Evolutionary conservation across 2,797 vertebrate species (phyloP).

Genomic region (Stomatorhinus walkeri): DNA sequence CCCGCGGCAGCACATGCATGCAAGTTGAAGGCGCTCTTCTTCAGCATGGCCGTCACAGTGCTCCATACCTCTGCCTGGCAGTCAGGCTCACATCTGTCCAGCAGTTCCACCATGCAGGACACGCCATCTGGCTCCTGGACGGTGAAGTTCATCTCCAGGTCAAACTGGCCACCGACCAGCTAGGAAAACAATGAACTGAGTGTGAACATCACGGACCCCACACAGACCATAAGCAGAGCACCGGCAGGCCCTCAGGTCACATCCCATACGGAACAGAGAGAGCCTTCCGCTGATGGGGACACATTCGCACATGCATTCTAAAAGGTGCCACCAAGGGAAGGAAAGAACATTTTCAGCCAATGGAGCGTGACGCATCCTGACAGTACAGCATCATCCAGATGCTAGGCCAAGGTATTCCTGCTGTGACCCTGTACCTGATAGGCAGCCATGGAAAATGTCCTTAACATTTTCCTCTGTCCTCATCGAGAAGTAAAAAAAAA

Average conservation of each 20-base stretch:
- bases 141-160: slow-evolving; percentile 89
- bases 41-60: slow-evolving; percentile 83
- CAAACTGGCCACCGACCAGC: slow-evolving; percentile 84
- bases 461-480: background rate
- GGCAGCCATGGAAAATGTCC: background rate
- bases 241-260: background rate
- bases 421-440: background rate
- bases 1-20: slow-evolving; percentile 85
- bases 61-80: slow-evolving; percentile 88
- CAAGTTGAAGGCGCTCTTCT: slow-evolving; percentile 80
- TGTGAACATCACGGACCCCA: background rate
- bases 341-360: background rate
- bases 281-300: background rate
- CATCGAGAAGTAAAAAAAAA: background rate
- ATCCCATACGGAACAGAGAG: background rate
- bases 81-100: slow-evolving; percentile 82
- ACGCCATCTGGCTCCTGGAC: slow-evolving; percentile 83
- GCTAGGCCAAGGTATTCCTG: background rate
- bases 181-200: slow-evolving; percentile 31
- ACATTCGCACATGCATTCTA: background rate
- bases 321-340: background rate
- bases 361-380: background rate
- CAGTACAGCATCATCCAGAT: background rate
- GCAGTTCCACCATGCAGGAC: slow-evolving; percentile 81
- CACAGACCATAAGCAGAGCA: background rate